phyloP scores from a whole-genome alignment of 2,888 invertebrate genomes.

The Parascotia fuliginaria region DNA sequence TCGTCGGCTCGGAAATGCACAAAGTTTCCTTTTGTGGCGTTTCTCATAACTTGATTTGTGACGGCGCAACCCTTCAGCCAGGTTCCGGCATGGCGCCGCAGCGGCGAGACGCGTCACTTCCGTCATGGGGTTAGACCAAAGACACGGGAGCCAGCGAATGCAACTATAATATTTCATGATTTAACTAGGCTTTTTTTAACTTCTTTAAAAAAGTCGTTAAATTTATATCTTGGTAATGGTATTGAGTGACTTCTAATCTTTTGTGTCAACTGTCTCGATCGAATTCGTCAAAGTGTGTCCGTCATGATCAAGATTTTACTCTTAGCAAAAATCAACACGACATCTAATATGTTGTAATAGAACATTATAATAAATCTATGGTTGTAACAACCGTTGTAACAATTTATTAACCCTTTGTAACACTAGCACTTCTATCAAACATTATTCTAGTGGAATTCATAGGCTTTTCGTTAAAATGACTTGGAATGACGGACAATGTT shows the following conservation, averaged over 20 bases:
- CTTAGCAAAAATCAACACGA: neutral
- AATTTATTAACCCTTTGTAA: too few species aligned
- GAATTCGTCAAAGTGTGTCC: too few species aligned
- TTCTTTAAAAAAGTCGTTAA: neutral
- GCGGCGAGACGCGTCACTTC: slow-evolving; percentile 80
- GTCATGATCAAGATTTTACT: too few species aligned
- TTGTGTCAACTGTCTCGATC: too few species aligned
- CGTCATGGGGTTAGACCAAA: slow-evolving; percentile 39
- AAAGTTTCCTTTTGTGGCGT: slow-evolving; percentile 85
- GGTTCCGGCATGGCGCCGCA: slow-evolving; percentile 81
- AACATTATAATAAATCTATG: neutral
- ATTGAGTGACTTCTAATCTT: too few species aligned
- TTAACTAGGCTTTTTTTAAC: neutral
- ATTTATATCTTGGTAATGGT: neutral
- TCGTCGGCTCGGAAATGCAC: slow-evolving; percentile 82
- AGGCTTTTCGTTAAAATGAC: too few species aligned
- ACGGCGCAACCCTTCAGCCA: slow-evolving; percentile 82
- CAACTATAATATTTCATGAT: neutral
- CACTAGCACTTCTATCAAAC: too few species aligned
- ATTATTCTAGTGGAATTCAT: too few species aligned
- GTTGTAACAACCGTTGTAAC: too few species aligned
- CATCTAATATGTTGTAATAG: neutral
- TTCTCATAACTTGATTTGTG: slow-evolving; percentile 86
- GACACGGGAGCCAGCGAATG: slow-evolving; percentile 33
- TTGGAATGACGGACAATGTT: too few species aligned